A percentile compares a stretch with the other conserved stretches of the same genome.
Conservation (phyloP, 1,140 invertebrate species). For the Glossosoma conforme region DNA sequence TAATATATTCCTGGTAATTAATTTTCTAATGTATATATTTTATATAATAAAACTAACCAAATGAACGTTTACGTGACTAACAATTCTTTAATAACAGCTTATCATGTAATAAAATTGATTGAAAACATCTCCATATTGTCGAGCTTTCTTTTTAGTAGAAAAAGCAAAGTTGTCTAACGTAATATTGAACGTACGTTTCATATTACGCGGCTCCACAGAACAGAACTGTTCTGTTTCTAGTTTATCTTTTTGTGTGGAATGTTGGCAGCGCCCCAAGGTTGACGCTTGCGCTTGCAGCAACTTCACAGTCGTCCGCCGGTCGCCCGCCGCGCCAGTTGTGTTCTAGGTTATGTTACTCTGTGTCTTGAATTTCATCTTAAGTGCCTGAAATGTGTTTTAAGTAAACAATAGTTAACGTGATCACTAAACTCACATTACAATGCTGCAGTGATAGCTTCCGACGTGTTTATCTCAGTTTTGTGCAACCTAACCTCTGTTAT, state of each 20-base stretch:
- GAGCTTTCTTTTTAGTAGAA: constrained; percentile 9
- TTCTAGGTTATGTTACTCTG: constrained; percentile 23
- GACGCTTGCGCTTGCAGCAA: constrained; percentile 23
- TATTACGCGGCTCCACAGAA: constrained; percentile 20
- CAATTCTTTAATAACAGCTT: no score
- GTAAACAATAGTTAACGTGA: constrained; percentile 19
- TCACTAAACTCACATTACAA: constrained; percentile 14
- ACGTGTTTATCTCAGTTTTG: constrained; percentile 18
- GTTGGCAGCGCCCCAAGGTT: constrained; percentile 26
- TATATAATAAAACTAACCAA: no score
- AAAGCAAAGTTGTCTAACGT: constrained; percentile 22
- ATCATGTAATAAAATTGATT: constrained; percentile 1
- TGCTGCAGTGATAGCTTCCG: constrained; percentile 16
- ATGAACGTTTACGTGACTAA: no score
- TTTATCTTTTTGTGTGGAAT: constrained; percentile 19
- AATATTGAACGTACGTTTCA: constrained; percentile 23
- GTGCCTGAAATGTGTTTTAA: constrained; percentile 23
- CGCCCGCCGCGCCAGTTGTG: constrained; percentile 20
- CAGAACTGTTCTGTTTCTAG: no score
- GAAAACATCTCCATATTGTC: constrained; percentile 3
- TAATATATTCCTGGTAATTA: no score
- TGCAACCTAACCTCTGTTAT: constrained; percentile 20
- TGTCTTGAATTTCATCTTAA: constrained; percentile 23
- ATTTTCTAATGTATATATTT: no score
- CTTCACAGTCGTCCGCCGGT: constrained; percentile 24